phyloP scores from a whole-genome alignment of 2,888 invertebrate genomes.

The Sesia apiformis region DNA sequence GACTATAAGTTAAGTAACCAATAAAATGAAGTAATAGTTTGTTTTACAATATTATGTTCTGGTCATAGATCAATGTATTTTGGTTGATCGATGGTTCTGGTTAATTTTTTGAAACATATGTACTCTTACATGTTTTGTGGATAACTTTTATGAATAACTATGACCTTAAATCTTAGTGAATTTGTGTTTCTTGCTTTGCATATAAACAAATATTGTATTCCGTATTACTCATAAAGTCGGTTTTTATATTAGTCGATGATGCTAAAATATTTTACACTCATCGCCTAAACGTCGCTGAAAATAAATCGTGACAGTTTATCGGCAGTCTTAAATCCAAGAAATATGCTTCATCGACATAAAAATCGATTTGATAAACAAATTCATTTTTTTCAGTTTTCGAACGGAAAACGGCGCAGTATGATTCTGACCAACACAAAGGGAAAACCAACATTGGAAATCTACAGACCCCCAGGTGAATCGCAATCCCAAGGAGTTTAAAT shows the following conservation, averaged over 20 bases:
- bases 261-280: constrained; percentile 8
- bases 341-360: not conserved
- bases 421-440: constrained; percentile 80
- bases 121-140: too few species aligned
- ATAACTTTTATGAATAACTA: not conserved
- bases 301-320: constrained; percentile 31
- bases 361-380: not conserved
- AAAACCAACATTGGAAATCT: constrained; percentile 91
- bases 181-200: not conserved
- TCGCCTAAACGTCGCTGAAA: constrained; percentile 19
- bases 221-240: not conserved
- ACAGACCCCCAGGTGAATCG: constrained; percentile 86
- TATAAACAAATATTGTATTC: not conserved
- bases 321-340: constrained; percentile 3
- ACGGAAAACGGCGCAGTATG: constrained; percentile 83
- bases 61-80: too few species aligned
- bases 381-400: constrained; percentile 58
- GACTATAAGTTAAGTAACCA: too few species aligned
- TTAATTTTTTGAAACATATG: too few species aligned
- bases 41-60: too few species aligned
- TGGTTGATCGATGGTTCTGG: too few species aligned
- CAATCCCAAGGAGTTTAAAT: too few species aligned
- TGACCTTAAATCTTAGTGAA: not conserved
- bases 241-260: constrained; percentile 30
- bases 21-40: too few species aligned